phyloP scores from a whole-genome alignment of 2,888 invertebrate species.

The Pachliopta kotzebuea region DNA sequence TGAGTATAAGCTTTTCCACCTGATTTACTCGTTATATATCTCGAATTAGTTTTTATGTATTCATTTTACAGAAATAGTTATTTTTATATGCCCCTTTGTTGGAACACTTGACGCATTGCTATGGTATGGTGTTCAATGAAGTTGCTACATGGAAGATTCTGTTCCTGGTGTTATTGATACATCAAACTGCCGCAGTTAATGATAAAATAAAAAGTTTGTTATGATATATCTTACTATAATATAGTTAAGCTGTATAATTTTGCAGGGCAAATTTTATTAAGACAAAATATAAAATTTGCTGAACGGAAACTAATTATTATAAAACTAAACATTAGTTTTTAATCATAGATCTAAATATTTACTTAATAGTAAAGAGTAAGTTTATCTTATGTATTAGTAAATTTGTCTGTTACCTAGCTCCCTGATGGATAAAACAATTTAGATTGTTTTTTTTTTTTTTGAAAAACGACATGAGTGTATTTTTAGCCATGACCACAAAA shows the following conservation, averaged over 20 bases:
- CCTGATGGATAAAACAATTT: too few species aligned
- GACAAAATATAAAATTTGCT: too few species aligned
- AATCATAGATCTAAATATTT: too few species aligned
- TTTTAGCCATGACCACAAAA: too few species aligned
- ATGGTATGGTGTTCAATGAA: slow-evolving; percentile 28
- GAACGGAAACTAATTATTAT: too few species aligned
- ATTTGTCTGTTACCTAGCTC: too few species aligned
- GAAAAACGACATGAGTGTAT: neutral
- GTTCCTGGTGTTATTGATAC: slow-evolving; percentile 5
- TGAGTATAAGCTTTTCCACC: neutral
- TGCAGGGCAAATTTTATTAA: too few species aligned
- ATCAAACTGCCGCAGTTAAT: neutral
- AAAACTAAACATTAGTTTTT: too few species aligned
- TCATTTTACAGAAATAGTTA: neutral
- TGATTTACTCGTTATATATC: neutral
- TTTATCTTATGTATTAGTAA: too few species aligned
- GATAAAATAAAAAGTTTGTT: neutral
- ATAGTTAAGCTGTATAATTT: too few species aligned
- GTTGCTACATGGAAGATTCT: slow-evolving; percentile 5
- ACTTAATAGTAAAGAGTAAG: too few species aligned
- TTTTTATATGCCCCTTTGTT: slow-evolving; percentile 11
- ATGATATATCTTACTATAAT: neutral
- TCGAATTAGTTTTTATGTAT: slow-evolving; percentile 6
- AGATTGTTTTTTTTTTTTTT: neutral
- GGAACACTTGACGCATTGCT: slow-evolving; percentile 17